phyloP scores from a whole-genome alignment of 2,888 invertebrate species.

The Drosophila nigricruria region DNA sequence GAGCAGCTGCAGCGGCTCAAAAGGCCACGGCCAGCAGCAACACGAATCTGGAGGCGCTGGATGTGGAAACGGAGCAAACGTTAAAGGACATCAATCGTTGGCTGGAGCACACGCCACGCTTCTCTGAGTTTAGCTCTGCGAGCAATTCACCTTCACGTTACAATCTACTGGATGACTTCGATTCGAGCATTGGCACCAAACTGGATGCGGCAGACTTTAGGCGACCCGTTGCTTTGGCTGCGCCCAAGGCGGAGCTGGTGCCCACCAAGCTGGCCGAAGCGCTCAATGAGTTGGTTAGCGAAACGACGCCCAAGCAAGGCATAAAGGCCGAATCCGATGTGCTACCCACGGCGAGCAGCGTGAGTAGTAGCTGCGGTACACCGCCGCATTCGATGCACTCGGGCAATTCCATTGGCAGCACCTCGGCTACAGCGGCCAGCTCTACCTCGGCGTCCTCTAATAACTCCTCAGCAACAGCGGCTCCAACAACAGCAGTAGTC shows the following conservation, averaged over 20 bases:
- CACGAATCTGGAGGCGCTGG: slow-evolving; percentile 88
- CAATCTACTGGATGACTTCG: slow-evolving; percentile 88
- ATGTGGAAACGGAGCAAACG: slow-evolving; percentile 88
- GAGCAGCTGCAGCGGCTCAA: slow-evolving; percentile 48
- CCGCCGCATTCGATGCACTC: slow-evolving; percentile 83
- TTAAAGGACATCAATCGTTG: slow-evolving; percentile 95
- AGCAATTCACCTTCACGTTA: slow-evolving; percentile 91
- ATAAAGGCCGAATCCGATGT: slow-evolving; percentile 34
- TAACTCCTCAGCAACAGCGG: slow-evolving; percentile 64
- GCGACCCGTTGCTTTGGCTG: slow-evolving; percentile 85
- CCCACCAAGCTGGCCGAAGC: slow-evolving; percentile 86
- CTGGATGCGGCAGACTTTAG: slow-evolving; percentile 85
- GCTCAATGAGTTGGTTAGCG: slow-evolving; percentile 86
- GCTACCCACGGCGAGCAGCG: slow-evolving; percentile 75
- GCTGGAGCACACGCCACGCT: slow-evolving; percentile 93
- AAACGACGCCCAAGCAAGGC: slow-evolving; percentile 38
- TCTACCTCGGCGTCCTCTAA: slow-evolving; percentile 72
- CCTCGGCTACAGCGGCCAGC: slow-evolving; percentile 82
- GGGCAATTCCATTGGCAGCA: slow-evolving; percentile 83
- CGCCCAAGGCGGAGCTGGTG: slow-evolving; percentile 84
- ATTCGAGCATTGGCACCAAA: slow-evolving; percentile 85
- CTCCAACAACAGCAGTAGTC: slow-evolving; percentile 39
- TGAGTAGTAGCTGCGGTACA: slow-evolving; percentile 83
- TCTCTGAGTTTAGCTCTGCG: slow-evolving; percentile 91
- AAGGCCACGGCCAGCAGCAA: slow-evolving; percentile 82